Percentiles rank a stretch among this genome's conserved stretches.
Conservation (phyloP, 2,113 vertebrate genomes). For the Neoarius graeffei region DNA sequence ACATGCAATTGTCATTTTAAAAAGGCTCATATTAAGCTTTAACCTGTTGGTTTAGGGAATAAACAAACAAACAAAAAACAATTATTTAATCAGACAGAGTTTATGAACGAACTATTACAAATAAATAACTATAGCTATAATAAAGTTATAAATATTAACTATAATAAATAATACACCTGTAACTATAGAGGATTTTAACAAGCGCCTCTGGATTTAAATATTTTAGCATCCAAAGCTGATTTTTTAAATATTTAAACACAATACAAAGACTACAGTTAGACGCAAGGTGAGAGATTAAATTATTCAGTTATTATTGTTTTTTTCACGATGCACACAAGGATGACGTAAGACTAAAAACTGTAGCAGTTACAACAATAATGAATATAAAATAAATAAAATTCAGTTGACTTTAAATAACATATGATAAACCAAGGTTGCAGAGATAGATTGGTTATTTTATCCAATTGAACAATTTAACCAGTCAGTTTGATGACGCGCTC, state of each 20-base stretch:
- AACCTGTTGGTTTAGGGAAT: neutral
- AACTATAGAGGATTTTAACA: neutral
- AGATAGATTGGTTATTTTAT: neutral
- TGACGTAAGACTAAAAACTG: neutral
- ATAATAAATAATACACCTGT: neutral
- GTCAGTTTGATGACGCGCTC: neutral
- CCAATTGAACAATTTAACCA: neutral
- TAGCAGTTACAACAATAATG: neutral
- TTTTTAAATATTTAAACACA: neutral
- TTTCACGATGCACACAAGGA: neutral
- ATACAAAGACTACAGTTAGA: neutral
- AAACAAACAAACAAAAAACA: neutral
- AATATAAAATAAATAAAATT: neutral
- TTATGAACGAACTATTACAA: neutral
- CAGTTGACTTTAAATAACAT: neutral
- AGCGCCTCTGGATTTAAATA: neutral
- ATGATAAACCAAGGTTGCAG: neutral
- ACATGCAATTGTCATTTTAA: neutral
- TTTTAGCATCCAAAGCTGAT: neutral
- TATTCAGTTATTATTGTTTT: neutral
- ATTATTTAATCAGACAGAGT: neutral
- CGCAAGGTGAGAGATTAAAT: neutral
- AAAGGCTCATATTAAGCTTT: neutral
- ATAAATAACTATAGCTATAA: neutral
- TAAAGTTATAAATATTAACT: neutral